Base-by-base conservation (phyloP, 2,797 vertebrate species). In the Pseudocheirus occidentalis region DNA sequence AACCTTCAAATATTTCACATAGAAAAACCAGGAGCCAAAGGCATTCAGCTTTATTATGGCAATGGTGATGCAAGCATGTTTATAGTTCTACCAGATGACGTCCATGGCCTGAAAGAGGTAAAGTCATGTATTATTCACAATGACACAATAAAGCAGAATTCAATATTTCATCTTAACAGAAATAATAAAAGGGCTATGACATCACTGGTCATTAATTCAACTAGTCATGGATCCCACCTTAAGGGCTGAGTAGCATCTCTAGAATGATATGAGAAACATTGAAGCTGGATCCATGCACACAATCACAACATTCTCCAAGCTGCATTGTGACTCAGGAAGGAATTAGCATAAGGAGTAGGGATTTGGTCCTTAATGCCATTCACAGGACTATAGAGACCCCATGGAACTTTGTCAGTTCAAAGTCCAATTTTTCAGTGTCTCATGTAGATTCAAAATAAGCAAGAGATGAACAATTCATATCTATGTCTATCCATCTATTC, bases 11-110 rank as follows among this genome's bases (percentile, higher is more conserved):
- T 97, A 93, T 89, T 96, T 50, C 93, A 96, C 9, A 96, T 98
- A 59, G 92, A 94, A 93, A 96, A 90, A 4, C 96, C 98, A 94
- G 97, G 95, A 59, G 96, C 97, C 90, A 95, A 14, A 21, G 97
- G 98, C 28, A 96, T 98, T 94, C 98, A 98, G 57, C 97, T 99
- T 56, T 94, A 97, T 6, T 98, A 98, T 1, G 34, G 96, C 4
- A 93, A 94, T 7, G 94, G 53, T 91, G 98, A 98, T 40, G 59
- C 98, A 5, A 98, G 98, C 90, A 92, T 98, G 95, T 53, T 98
- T 13, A 24, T 98, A 91, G 56, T 98, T 52, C 97, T 98, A 56
- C 98, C 98, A 21, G 97, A 98, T 66, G 91, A 92, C 28, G 31
- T 93, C 0, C 6, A 52, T 34, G 95, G 97, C 7, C 94, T 98